These are phyloP conservation scores for Exephanes ischioxanthus DNA, from an alignment of 2,888 invertebrate genomes.

Conservation along the genomic window DNA sequence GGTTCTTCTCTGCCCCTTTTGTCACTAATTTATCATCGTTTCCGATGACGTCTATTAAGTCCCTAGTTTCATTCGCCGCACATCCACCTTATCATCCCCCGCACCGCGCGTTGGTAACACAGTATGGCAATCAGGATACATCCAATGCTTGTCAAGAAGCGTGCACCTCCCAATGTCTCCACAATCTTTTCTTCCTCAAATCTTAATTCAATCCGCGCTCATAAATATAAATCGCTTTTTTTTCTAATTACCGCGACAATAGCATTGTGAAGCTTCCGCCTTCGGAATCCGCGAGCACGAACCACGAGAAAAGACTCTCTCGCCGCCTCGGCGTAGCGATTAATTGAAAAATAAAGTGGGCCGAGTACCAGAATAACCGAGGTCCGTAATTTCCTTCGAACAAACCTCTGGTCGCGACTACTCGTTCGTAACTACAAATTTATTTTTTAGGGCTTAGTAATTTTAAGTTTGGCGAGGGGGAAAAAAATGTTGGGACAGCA, in stretches of 20 bases:
- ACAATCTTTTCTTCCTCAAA: conserved; percentile 28
- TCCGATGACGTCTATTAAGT: conserved; percentile 20
- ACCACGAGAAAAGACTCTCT: conserved; percentile 39
- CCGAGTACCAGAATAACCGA: neutral
- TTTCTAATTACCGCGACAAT: conserved; percentile 78
- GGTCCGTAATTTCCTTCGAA: neutral
- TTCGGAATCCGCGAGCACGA: conserved; percentile 53
- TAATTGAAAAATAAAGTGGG: conserved; percentile 68
- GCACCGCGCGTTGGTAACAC: neutral
- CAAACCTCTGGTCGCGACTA: neutral
- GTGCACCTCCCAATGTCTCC: conserved; percentile 8
- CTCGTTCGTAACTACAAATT: neutral
- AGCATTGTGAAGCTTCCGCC: conserved; percentile 40
- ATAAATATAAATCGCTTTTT: conserved; percentile 83
- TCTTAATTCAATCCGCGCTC: conserved; percentile 71
- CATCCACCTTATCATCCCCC: neutral
- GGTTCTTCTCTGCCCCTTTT: conserved; percentile 48
- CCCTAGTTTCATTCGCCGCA: neutral
- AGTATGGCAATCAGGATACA: neutral
- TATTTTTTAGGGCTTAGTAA: too few relatives aligned
- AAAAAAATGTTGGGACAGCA: too few relatives aligned
- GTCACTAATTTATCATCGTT: conserved; percentile 65
- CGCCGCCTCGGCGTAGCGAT: conserved; percentile 29
- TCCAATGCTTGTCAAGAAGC: neutral
- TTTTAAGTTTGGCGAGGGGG: too few relatives aligned